Evolutionary conservation across 2,113 vertebrate genomes (phyloP).

Genomic region (Leptobrachium ailaonicum): DNA sequence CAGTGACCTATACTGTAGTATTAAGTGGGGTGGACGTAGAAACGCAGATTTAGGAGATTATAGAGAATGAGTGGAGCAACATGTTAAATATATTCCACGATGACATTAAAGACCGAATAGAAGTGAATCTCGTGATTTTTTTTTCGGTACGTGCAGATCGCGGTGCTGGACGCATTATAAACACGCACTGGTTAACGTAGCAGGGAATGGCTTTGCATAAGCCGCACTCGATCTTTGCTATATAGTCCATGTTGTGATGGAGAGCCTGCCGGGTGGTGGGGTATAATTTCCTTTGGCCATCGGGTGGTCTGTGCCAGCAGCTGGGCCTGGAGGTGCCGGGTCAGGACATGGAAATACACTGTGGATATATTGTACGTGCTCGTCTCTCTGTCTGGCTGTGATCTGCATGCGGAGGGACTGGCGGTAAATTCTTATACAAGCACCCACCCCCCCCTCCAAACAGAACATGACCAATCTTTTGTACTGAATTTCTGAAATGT

Average conservation of each 20-base stretch:
- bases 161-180: background rate
- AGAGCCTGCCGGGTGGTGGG: background rate
- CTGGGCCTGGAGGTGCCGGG: background rate
- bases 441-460: conserved; percentile 1
- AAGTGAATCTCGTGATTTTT: background rate
- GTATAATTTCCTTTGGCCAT: background rate
- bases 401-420: conserved; percentile 18
- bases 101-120: too few relatives aligned
- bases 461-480: conserved; percentile 39
- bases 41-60: too few relatives aligned
- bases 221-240: background rate
- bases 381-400: background rate
- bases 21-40: too few relatives aligned
- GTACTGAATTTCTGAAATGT: conserved; percentile 50
- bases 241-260: background rate
- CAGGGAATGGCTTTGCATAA: background rate
- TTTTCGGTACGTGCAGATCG: background rate
- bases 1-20: too few relatives aligned
- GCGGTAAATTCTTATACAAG: conserved; percentile 4
- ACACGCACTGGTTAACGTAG: background rate
- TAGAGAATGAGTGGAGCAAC: too few relatives aligned
- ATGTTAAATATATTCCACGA: too few relatives aligned
- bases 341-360: background rate
- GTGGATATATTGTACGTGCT: conserved; percentile 16
- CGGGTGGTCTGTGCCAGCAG: background rate